Evolutionary conservation across 1,140 invertebrate species (phyloP), one percentile per base, ranked within the genome.

Genomic region (Drosophila insularis): DNA sequence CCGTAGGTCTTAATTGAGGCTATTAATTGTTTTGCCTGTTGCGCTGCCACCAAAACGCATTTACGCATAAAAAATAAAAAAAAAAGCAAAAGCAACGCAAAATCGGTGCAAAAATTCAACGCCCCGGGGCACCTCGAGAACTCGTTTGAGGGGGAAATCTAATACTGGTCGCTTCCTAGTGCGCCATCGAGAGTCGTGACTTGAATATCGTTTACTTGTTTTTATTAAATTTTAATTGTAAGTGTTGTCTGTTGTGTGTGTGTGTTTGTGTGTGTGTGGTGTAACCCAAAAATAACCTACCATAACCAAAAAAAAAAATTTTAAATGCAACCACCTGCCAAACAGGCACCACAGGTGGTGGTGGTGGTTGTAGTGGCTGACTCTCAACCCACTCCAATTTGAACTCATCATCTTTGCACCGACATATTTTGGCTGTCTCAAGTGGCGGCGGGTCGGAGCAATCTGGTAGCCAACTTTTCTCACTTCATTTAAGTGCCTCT

Each of bases 1-100:
- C 77, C 80, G 68, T 78, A 89, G 84, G 84, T 89, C 84, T 89
- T 89, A 89, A 89, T 89, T 89, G 84, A 89, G 68, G 84, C 84
- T 89, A 89, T 89, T 89, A 89, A 89, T 89, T 89, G 84, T 89
- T 79, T 63, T 79, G 43, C 43, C 43, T 71, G 74, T 71, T 69
- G 21, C 17, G 43, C 8, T n/a, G 17, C 17, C 43, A 50, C 17
- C 43, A 11, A 50, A 50, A 50, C 43, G 43, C 43, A 50, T 85
- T 85, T 80, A 80, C 61, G 77, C 81, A 80, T 74, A 84, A 55
- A 77, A 74, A 75, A 77, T 50, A 74, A 59, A 43, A 70, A 62
- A 60, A 55, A 43, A 37, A 39, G 53, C 63, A 60, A 65, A 72
- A 60, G n/a, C 39, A 58, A 67, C 71, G 60, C 27, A 53, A 68